These are phyloP conservation scores for Oncorhynchus kisutch DNA, from an alignment of 2,113 vertebrate genomes.

Conservation along the genomic window DNA sequence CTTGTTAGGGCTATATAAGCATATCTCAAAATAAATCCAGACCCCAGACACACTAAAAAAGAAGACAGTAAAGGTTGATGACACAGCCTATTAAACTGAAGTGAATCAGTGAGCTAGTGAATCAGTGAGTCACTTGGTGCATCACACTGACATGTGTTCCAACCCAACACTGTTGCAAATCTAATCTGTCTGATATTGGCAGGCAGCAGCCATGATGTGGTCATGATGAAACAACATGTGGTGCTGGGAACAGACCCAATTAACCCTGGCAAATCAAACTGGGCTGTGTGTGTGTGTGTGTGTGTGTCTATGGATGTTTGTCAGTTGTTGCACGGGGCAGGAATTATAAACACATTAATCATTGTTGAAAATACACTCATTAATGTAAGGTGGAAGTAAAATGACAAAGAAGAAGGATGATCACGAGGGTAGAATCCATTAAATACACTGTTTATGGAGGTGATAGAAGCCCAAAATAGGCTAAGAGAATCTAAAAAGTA, in stretches of 20 bases:
- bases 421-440: background rate
- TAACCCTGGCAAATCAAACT: background rate
- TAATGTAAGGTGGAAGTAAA: background rate
- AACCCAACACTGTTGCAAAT: no score
- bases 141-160: background rate
- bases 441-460: background rate
- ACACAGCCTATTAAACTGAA: background rate
- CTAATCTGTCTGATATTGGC: no score
- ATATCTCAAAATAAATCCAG: no score
- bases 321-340: slow-evolving; percentile 19
- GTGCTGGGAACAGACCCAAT: slow-evolving; percentile 2
- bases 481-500: slow-evolving; percentile 40
- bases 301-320: background rate
- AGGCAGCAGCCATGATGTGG: slow-evolving; percentile 7
- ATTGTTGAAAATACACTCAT: background rate
- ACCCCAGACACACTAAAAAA: no score
- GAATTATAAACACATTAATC: slow-evolving; percentile 18
- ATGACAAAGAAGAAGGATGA: background rate
- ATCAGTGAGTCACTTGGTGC: background rate
- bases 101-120: background rate
- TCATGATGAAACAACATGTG: slow-evolving; percentile 1
- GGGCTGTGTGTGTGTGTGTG: no score
- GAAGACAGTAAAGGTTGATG: no score
- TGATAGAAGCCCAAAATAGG: slow-evolving; percentile 23
- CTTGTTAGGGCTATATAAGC: no score